Evolutionary conservation across 1,140 invertebrate genomes (phyloP), one percentile per base, ranked within the genome.

Genomic region (Sinella curviseta): DNA sequence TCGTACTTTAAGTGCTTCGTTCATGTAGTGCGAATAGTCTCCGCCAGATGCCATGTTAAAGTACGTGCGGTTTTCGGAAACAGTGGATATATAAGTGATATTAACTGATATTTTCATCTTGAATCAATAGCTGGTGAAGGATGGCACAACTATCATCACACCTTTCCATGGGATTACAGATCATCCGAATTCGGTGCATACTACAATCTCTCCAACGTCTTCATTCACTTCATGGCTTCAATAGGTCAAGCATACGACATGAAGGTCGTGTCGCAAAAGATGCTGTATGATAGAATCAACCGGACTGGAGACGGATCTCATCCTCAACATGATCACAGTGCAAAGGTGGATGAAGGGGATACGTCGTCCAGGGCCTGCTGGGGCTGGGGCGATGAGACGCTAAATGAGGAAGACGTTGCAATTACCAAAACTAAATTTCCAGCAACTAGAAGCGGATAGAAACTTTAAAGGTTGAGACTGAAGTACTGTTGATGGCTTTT

Each of bases 131-230:
- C 81, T 89, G 94, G 94, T 0, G 94, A 95, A 88, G 95, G 95
- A 1, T 97, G 94, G 91, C 96, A 98, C 86, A 98, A 98, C 87
- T 98, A 97, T 87, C 97, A 98, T 86, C 97, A 98, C 87, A 93
- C 94, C 0, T 98, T 98, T 88, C 97, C 97, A 0, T 95, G 94
- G 91, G 97, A 98, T 85, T 97, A 97, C 89, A 94, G 95, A 85
- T 92, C 94, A 1, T 89, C 93, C 16, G 94, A 95, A 85, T 88
- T 78, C 65, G 89, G 91, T 35, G 85, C 88, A 20, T 90, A 90
- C 83, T 87, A 91, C 17, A 93, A 93, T 81, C 86, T 90, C 1
- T 92, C 91, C 2, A 90, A 84, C 86, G 83, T 89, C 33, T 92
- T 92, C 84, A 92, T 93, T 70, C 90, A 93, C 76, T 85, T 88